Conservation (phyloP, 2,113 vertebrate genomes). For the Rana temporaria region DNA sequence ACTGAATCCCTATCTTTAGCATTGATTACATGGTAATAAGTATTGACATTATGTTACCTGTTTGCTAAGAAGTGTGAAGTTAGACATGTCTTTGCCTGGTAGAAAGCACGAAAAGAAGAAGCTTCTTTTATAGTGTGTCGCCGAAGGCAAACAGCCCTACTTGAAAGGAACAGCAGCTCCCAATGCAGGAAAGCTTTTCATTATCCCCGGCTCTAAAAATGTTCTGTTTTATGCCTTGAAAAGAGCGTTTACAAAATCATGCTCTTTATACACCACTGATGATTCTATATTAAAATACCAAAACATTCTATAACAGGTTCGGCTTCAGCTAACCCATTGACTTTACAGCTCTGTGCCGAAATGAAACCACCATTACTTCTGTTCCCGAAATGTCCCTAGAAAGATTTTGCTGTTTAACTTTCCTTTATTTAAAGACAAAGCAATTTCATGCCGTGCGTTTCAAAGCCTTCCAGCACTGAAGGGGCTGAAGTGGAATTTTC, state of each 20-base stretch:
- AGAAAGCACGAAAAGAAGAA: slow-evolving; percentile 26
- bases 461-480: slow-evolving; percentile 1
- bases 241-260: slow-evolving; percentile 28
- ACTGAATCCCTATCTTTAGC: slow-evolving; percentile 1
- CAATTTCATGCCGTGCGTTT: slow-evolving; percentile 24
- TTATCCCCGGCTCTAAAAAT: slow-evolving; percentile 37
- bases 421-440: slow-evolving; percentile 36
- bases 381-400: slow-evolving; percentile 31
- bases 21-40: slow-evolving; percentile 35
- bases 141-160: slow-evolving; percentile 42
- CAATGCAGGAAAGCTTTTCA: slow-evolving; percentile 51
- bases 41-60: slow-evolving; percentile 51
- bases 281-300: slow-evolving; percentile 46
- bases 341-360: slow-evolving; percentile 39
- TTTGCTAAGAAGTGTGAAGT: slow-evolving; percentile 38
- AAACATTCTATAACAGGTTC: slow-evolving; percentile 41
- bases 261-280: slow-evolving; percentile 42
- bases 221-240: slow-evolving; percentile 41
- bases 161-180: slow-evolving; percentile 41
- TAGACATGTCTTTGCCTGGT: slow-evolving; percentile 39
- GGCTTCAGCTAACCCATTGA: slow-evolving; percentile 26
- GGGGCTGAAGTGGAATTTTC: slow-evolving; percentile 1
- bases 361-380: slow-evolving; percentile 30
- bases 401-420: slow-evolving; percentile 26
- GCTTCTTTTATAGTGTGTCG: slow-evolving; percentile 11